Conservation (phyloP, 2,797 vertebrate genomes). For the Craterocephalus amniculus region DNA sequence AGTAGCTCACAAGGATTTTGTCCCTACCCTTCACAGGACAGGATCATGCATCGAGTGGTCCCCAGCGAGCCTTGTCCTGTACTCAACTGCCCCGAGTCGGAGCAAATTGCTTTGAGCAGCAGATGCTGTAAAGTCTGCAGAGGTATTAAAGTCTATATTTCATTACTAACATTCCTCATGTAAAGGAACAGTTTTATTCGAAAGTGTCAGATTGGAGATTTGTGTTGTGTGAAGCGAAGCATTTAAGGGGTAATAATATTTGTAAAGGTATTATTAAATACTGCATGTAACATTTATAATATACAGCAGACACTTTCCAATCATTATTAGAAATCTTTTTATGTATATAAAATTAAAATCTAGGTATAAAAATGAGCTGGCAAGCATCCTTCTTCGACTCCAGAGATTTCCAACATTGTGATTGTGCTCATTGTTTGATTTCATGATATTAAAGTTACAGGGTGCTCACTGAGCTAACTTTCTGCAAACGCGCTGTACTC, state of each 20-base stretch:
- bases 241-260: background rate
- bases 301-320: no score
- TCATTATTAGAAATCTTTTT: no score
- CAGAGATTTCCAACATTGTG: background rate
- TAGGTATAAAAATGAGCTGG: background rate
- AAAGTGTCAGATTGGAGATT: background rate
- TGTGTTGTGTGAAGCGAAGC: background rate
- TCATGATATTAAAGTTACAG: background rate
- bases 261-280: background rate
- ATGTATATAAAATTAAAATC: background rate
- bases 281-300: background rate
- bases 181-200: background rate
- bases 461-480: background rate
- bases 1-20: constrained; percentile 41
- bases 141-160: constrained; percentile 81
- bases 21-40: constrained; percentile 80
- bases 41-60: constrained; percentile 89
- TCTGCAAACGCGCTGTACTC: background rate
- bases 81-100: constrained; percentile 89
- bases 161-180: background rate
- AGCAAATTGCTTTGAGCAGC: constrained; percentile 90
- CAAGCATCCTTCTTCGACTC: background rate
- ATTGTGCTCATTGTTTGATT: no score
- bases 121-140: constrained; percentile 97
- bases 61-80: constrained; percentile 83